These are phyloP conservation scores for Microlaimidae sp. DNA, from an alignment of 2,888 invertebrate genomes.

Conservation along the genomic window DNA sequence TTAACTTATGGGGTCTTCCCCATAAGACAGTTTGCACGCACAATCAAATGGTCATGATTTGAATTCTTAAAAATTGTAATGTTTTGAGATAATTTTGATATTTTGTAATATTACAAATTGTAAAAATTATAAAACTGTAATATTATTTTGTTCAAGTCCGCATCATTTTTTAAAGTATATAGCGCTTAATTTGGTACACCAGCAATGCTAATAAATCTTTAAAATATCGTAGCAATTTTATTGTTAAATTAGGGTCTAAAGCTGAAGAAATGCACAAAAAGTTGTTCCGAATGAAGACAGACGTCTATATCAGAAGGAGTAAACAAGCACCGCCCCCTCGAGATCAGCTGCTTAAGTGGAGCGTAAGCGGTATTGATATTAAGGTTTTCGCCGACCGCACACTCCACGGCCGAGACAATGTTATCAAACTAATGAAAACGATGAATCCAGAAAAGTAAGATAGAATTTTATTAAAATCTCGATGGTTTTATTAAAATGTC, in stretches of 20 bases:
- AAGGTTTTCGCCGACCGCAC: conserved; percentile 67
- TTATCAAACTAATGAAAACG: conserved; percentile 53
- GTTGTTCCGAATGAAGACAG: conserved; percentile 70
- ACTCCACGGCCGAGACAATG: conserved; percentile 61
- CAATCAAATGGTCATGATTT: no score
- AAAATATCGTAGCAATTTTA: background rate
- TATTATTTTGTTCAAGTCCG: background rate
- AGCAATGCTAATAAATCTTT: conserved; percentile 3
- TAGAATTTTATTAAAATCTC: no score
- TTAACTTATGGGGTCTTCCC: no score
- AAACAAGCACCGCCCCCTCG: conserved; percentile 55
- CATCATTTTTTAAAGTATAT: background rate
- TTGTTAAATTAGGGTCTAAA: conserved; percentile 41
- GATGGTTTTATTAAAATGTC: no score
- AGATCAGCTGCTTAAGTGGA: conserved; percentile 68
- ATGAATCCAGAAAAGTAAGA: conserved; percentile 60
- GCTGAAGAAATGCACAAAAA: conserved; percentile 67
- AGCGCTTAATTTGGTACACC: background rate
- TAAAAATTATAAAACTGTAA: no score
- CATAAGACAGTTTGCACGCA: no score
- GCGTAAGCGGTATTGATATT: conserved; percentile 54
- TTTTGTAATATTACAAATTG: no score
- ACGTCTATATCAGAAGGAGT: conserved; percentile 77
- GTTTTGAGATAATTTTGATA: no score
- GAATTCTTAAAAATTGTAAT: no score